Conservation (phyloP, 2,797 vertebrate genomes). For the Malurus splendens region DNA sequence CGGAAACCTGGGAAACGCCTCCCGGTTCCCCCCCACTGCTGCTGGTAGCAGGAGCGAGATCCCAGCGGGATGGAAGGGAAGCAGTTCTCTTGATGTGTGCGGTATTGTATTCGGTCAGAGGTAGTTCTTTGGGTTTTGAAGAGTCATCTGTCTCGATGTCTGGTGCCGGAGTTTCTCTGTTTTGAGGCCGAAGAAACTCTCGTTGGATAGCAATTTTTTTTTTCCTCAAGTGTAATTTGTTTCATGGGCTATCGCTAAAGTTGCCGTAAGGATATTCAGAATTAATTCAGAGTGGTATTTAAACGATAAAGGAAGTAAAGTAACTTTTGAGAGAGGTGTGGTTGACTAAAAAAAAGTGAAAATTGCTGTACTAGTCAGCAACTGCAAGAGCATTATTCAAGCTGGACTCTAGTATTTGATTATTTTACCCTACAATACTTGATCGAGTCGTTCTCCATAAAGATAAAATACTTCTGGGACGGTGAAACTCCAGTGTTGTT, state of each 20-base stretch:
- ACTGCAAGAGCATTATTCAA: background rate
- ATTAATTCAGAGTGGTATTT: background rate
- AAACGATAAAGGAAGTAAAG: background rate
- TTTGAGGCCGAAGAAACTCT: background rate
- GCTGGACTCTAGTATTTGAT: no score
- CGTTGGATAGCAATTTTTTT: background rate
- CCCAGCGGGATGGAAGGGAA: background rate
- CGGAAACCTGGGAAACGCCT: background rate
- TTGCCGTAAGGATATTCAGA: background rate
- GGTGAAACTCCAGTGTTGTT: background rate
- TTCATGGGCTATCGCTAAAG: background rate
- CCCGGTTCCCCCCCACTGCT: no score
- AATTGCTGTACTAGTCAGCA: background rate
- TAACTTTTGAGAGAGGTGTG: background rate
- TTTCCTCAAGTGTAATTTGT: background rate
- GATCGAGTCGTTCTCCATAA: background rate
- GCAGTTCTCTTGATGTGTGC: background rate
- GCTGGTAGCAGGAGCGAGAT: background rate
- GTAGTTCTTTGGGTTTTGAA: background rate
- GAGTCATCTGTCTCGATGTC: background rate
- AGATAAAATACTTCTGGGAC: background rate
- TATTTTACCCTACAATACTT: background rate
- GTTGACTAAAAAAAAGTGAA: background rate
- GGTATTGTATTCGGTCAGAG: background rate
- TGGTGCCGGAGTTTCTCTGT: background rate